A percentile compares a stretch with the other conserved stretches of the same genome.
These are phyloP conservation scores for Spodoptera picta DNA, from an alignment of 2,888 invertebrate species.

Conservation along the genomic window DNA sequence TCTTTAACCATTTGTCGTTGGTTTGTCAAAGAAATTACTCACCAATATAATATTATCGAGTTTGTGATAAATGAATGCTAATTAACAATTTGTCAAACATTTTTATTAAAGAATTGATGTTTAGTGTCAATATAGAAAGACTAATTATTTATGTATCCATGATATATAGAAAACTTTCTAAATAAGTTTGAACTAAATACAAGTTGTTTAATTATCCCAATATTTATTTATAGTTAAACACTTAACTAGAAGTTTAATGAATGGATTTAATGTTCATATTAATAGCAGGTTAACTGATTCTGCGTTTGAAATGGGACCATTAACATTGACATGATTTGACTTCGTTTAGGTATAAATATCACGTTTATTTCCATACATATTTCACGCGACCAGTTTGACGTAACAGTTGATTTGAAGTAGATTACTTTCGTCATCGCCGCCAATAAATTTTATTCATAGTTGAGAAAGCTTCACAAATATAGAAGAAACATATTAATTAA, in stretches of 20 bases:
- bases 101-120: slow-evolving; percentile 1
- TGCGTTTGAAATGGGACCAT: slow-evolving; percentile 16
- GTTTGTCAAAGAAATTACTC: not conserved
- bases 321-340: slow-evolving; percentile 40
- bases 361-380: slow-evolving; percentile 22
- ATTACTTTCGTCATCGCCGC: slow-evolving; percentile 45
- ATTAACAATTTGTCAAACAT: slow-evolving; percentile 18
- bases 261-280: not conserved
- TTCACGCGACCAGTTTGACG: slow-evolving; percentile 30
- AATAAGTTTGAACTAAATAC: no score
- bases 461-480: slow-evolving; percentile 28
- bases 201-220: no score
- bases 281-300: not conserved
- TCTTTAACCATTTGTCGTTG: slow-evolving; percentile 1
- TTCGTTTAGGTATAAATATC: slow-evolving; percentile 33
- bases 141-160: no score
- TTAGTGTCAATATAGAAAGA: not conserved
- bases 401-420: slow-evolving; percentile 37
- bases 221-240: no score
- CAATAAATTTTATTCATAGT: slow-evolving; percentile 15
- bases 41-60: not conserved
- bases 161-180: no score
- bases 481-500: slow-evolving; percentile 3
- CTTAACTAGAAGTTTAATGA: not conserved
- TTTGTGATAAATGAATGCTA: slow-evolving; percentile 13